These are phyloP conservation scores for Nannobrachium achirus DNA, from an alignment of 2,113 vertebrate genomes.

Conservation along the genomic window DNA sequence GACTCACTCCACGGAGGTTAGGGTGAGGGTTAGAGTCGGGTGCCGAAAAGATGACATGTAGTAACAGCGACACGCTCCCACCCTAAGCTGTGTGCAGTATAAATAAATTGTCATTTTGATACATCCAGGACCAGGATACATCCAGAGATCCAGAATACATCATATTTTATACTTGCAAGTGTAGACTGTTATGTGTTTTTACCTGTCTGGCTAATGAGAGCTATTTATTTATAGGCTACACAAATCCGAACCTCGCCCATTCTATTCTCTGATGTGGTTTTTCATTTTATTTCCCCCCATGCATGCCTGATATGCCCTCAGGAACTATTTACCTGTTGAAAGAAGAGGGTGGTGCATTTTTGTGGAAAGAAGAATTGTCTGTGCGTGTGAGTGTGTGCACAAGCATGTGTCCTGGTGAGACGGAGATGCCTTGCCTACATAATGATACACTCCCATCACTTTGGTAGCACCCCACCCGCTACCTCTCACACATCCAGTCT, in stretches of 20 bases:
- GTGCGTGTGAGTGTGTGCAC: slow-evolving; percentile 12
- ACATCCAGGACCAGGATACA: too few relatives aligned
- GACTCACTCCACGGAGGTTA: too few relatives aligned
- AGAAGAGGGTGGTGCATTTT: slow-evolving; percentile 33
- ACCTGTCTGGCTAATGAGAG: neutral
- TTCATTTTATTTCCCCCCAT: too few relatives aligned
- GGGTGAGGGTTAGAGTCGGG: too few relatives aligned
- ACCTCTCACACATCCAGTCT: slow-evolving; percentile 28
- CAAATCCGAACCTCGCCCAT: too few relatives aligned
- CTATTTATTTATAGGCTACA: neutral
- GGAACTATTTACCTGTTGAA: slow-evolving; percentile 52
- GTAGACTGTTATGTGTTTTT: neutral
- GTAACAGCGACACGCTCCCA: too few relatives aligned
- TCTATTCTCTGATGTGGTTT: too few relatives aligned
- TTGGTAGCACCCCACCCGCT: slow-evolving; percentile 51
- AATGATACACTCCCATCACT: slow-evolving; percentile 66
- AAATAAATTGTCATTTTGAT: neutral
- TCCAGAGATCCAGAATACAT: too few relatives aligned
- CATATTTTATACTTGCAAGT: too few relatives aligned
- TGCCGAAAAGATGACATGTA: too few relatives aligned
- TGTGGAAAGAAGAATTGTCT: slow-evolving; percentile 48
- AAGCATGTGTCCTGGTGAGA: slow-evolving; percentile 23
- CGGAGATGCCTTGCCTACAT: slow-evolving; percentile 62
- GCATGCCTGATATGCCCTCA: neutral
- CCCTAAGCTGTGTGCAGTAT: too few relatives aligned